Base-by-base conservation (phyloP, 2,113 vertebrate species). In the Hypocryptadius cinnamomeus region DNA sequence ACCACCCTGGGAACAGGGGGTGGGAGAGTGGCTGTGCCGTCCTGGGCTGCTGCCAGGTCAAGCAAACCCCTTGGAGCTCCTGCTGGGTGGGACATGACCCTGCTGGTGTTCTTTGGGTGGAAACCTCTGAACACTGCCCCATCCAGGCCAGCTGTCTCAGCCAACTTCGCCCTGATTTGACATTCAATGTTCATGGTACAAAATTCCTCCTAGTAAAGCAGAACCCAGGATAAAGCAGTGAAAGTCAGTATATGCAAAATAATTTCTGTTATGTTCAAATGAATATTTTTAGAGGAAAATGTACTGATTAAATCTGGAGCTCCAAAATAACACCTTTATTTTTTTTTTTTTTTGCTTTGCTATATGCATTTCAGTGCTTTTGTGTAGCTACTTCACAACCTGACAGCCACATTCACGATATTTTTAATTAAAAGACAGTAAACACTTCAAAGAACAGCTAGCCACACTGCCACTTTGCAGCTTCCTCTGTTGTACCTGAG, bases 401-500 rank as follows among this genome's bases (percentile, higher is more conserved):
- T 85, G 85, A 90, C 64, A 93, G 54, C 47, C 47, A 80, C 35
- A 53, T 91, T 66, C 28, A 47, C 56, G 65, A 59, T 54, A 70
- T 70, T 88, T 91, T 92, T 93, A 80, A 95, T 90, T 93, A 88
- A 56, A 89, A 71, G 73, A 53, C 30, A 54, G 68, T 56, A 54
- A 88, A 51, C 70, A 56, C 64, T 83, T 93, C 42, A 83, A 81
- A 83, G 83, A 33, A 56, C 80, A 80, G 47, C 21, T 73, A 77
- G 45, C 72, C 77, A 85, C 59, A 57, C 39, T 44, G 72, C 61
- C 76, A 60, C 85, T 73, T 25, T 25, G 27, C 57, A 40, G 24
- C 40, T 71, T n/a, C 40, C 56, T 83, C 85, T 90, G 47, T 90
- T 85, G 60, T 80, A 35, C 35, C 60, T 28, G 2, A 37, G 53